A percentile compares a stretch with the other conserved stretches of the same genome.
phyloP scores from a whole-genome alignment of 2,797 vertebrate genomes.

The Poeciliopsis presidionis region DNA sequence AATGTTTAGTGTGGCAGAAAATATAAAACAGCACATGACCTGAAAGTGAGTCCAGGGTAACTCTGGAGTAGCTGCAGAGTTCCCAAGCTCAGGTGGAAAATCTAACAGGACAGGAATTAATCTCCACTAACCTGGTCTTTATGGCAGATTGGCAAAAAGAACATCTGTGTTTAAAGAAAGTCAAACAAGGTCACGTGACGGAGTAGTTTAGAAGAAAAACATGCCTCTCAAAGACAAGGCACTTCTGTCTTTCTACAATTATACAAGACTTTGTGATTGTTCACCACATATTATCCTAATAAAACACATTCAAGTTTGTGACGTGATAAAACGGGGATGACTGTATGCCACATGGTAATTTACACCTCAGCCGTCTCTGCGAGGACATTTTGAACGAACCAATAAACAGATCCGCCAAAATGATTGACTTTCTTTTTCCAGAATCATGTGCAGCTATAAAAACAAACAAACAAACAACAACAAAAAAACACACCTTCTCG shows the following conservation, averaged over 20 bases:
- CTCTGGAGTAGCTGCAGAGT: background rate
- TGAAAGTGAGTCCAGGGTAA: too few relatives aligned
- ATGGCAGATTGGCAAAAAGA: background rate
- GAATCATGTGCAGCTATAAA: background rate
- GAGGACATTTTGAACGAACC: slow-evolving; percentile 25
- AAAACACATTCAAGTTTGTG: background rate
- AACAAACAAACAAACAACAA: too few relatives aligned
- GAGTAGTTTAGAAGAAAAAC: background rate
- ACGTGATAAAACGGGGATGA: slow-evolving; percentile 9
- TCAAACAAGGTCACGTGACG: too few relatives aligned
- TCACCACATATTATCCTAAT: background rate
- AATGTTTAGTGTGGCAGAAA: background rate
- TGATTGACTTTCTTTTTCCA: background rate
- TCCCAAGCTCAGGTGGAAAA: background rate
- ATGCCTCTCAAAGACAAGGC: background rate
- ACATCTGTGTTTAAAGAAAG: background rate
- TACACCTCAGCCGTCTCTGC: slow-evolving; percentile 14
- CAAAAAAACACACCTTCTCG: background rate
- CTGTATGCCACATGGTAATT: slow-evolving; percentile 24
- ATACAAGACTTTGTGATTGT: background rate
- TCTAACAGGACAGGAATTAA: background rate
- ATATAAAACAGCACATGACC: background rate
- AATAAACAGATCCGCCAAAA: slow-evolving; percentile 2
- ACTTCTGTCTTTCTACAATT: background rate
- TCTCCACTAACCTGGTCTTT: background rate